Base-by-base conservation (phyloP, 2,888 invertebrate genomes). In the Dicyrtomina minuta region DNA sequence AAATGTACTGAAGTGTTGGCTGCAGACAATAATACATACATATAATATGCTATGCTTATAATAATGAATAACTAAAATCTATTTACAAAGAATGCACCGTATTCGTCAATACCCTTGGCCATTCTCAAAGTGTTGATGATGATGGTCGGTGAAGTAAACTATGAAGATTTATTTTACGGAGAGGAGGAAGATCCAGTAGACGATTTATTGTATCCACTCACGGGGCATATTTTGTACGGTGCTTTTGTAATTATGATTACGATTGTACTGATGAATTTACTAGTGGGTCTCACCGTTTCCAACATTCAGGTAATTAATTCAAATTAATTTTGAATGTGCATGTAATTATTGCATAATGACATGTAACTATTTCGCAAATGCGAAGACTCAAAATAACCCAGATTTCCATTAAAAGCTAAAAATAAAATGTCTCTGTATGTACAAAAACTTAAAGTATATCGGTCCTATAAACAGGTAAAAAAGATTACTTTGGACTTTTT, bases 1-100 rank as follows among this genome's bases (percentile, higher is more conserved):
- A n/a, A n/a, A n/a, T n/a, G n/a, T n/a, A n/a, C n/a, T n/a, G n/a
- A n/a, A n/a, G n/a, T n/a, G n/a, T n/a, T n/a, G n/a, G n/a, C n/a
- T n/a, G n/a, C n/a, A n/a, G n/a, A n/a, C n/a, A n/a, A n/a, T n/a
- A n/a, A n/a, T n/a, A n/a, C n/a, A n/a, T n/a, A n/a, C n/a, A n/a
- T n/a, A n/a, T n/a, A n/a, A n/a, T n/a, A n/a, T n/a, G n/a, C n/a
- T n/a, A n/a, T n/a, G n/a, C n/a, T n/a, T n/a, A n/a, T n/a, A n/a
- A n/a, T n/a, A n/a, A n/a, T n/a, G n/a, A n/a, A n/a, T n/a, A n/a
- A n/a, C n/a, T n/a, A n/a, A n/a, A n/a, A n/a, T n/a, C n/a, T n/a
- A n/a, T n/a, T n/a, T n/a, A n/a, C n/a, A n/a, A n/a, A 75, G 75
- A 75, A 77, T 60, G 75, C 77, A n/a, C 75, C 77, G 0, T 77